Base-by-base conservation (phyloP, 1,140 invertebrate genomes). In the Bathynomus jamesi region DNA sequence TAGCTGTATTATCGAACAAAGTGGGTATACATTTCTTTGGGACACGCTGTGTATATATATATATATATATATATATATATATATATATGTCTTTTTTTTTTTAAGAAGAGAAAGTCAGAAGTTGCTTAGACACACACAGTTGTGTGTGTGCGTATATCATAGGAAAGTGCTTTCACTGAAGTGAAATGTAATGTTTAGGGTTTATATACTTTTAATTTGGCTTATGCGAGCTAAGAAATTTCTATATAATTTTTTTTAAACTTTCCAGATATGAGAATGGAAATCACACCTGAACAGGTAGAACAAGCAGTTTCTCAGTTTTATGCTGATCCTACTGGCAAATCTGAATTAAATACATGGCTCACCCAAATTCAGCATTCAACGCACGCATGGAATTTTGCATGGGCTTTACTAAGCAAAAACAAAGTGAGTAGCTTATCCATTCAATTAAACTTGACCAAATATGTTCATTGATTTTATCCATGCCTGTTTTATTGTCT, bases 341-440 rank as follows among this genome's bases (percentile, higher is more conserved):
- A 76, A 40, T 66, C 68, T 62, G 75, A 72, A 21, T 61, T 74
- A 21, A 73, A 76, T 61, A 67, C 72, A n/a, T 76, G 75, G 75
- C 66, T 76, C 17, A 74, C 71, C 40, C 70, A 71, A 61, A 72
- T 72, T 46, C 75, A 76, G 28, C 75, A 76, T 62, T 76, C 75
- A 21, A 69, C 71, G 61, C 75, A 76, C 65, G 72, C 75, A 21
- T 76, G 75, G 75, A 76, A 69, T 29, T 76, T 76, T 71, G 75
- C 75, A n/a, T 76, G 72, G 72, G 69, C 65, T 65, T 70, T 76
- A 24, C 32, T 76, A 29, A 68, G 73, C 31, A 71, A 65, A 28
- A 68, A 61, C 60, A 76, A 76, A 62, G 75, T 76, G 29, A 67
- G 40, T 60, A 27, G 11, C 28, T 8, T 3, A 28, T n/a, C 11